These are phyloP conservation scores for Gopherus flavomarginatus DNA, from an alignment of 2,113 vertebrate genomes.

Conservation along the genomic window DNA sequence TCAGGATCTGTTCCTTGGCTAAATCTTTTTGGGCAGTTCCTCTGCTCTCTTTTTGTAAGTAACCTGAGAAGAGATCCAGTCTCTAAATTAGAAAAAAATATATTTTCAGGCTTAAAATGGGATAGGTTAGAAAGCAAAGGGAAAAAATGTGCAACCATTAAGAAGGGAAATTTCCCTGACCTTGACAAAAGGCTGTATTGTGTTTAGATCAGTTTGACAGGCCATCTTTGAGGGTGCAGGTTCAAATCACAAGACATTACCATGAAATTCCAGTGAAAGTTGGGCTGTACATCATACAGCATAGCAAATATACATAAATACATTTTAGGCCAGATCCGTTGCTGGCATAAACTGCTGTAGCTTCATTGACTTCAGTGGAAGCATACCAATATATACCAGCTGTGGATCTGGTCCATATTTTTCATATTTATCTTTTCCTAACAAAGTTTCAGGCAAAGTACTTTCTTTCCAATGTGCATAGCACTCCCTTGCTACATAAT, in stretches of 20 bases:
- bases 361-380: not conserved
- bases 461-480: not conserved
- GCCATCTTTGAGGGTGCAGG: not conserved
- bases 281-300: not conserved
- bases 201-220: not conserved
- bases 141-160: not conserved
- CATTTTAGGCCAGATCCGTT: not conserved
- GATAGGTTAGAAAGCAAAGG: not conserved
- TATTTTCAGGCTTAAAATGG: not conserved
- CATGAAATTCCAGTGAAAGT: not conserved
- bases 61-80: not conserved
- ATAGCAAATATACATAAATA: rapidly evolving
- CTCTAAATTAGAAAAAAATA: not conserved
- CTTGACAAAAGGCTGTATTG: not conserved
- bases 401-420: not conserved
- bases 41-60: not conserved
- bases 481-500: not conserved
- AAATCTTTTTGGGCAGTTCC: not conserved
- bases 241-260: not conserved
- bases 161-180: not conserved
- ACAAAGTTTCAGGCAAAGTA: not conserved
- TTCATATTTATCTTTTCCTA: not conserved
- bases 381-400: not conserved
- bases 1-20: not conserved
- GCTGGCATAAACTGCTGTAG: not conserved